These are phyloP conservation scores for Hypsopygia costalis DNA, from an alignment of 2,888 invertebrate genomes.

Conservation along the genomic window DNA sequence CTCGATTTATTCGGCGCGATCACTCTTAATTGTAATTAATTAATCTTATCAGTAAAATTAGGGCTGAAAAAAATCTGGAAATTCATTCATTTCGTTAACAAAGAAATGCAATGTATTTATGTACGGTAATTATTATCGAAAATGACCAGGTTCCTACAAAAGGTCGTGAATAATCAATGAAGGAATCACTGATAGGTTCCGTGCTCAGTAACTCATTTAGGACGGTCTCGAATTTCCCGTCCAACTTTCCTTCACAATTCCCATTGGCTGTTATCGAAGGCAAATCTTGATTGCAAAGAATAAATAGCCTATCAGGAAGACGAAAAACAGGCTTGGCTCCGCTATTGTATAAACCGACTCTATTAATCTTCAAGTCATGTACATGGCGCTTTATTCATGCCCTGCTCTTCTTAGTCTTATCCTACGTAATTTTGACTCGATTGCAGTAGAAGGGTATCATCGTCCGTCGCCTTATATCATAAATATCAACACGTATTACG, in stretches of 20 bases:
- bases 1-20: no score
- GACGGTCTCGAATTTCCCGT: neutral
- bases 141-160: neutral
- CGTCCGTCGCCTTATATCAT: no score
- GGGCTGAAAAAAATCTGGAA: no score
- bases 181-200: neutral
- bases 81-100: neutral
- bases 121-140: neutral
- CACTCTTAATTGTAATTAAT: no score
- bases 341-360: neutral
- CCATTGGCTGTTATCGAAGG: neutral
- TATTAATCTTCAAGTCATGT: neutral
- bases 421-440: no score
- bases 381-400: neutral
- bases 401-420: no score
- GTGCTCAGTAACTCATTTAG: slow-evolving; percentile 3
- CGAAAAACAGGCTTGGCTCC: neutral
- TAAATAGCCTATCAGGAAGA: neutral
- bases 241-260: neutral
- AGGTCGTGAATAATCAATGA: neutral
- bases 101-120: neutral
- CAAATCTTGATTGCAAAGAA: slow-evolving; percentile 2
- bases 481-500: no score
- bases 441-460: no score
- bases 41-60: no score